Evolutionary conservation across 1,140 invertebrate species (phyloP), one percentile per base, ranked within the genome.

Genomic region (Penaeus japonicus): DNA sequence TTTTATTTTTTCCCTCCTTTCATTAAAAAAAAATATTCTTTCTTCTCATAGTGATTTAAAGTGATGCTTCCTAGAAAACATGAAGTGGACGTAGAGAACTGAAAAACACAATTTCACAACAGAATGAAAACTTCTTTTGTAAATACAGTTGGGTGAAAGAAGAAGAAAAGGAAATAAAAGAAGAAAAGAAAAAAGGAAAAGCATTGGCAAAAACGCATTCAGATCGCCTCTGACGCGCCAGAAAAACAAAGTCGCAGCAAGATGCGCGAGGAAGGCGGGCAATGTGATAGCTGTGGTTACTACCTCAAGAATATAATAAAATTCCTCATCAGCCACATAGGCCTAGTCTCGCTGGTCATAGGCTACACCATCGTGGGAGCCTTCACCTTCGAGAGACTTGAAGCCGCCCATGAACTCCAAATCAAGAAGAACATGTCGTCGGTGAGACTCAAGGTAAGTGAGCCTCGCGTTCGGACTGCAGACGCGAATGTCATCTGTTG

Each of bases 331-430:
- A 97, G 96, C 0, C 97, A 98, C 93, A 96, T 97, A 90, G 96
- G 96, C 90, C 94, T 98, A 82, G 95, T 98, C 89, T 96, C 96
- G 53, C 93, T 97, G 91, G 96, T 98, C 77, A 96, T 98, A 79
- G 95, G 96, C 39, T 98, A 98, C 92, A 97, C 97, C 92, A 94
- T 97, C 89, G 94, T 97, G 62, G 97, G 97, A 15, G 97, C 96
- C 15, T 95, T 96, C 91, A 95, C 96, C 24, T 98, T 98, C 93
- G 95, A 96, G 92, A 93, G 90, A 2, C 93, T 98, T 75, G 97
- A 98, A 92, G 93, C 94, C 0, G 93, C 94, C 18, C 94, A 97
- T 91, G 97, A 97, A 92, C 94, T 94, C 90, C 93, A 95, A 92
- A 96, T 97, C 53, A 97, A 97, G 93, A 93, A 93, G 89, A 96